Evolutionary conservation across 2,797 vertebrate genomes (phyloP).

Genomic region (Miichthys miiuy): DNA sequence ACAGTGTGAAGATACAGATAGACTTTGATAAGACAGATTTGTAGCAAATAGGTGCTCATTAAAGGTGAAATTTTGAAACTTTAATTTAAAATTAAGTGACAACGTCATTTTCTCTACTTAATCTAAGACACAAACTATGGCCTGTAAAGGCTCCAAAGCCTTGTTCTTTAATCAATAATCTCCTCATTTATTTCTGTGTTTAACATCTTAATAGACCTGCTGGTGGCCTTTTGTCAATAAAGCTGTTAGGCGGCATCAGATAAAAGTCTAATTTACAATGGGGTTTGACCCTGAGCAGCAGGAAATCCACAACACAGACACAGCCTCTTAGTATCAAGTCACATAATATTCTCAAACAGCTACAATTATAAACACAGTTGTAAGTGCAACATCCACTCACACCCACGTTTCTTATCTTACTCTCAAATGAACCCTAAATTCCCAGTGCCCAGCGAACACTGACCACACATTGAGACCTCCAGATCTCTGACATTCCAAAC

Average conservation of each 20-base stretch:
- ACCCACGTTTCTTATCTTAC: constrained; percentile 36
- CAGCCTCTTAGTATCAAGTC: background rate
- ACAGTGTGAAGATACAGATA: background rate
- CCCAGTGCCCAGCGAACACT: constrained; percentile 21
- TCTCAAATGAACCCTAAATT: constrained; percentile 46
- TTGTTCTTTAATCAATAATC: background rate
- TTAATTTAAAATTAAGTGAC: background rate
- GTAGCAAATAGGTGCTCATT: too few species aligned
- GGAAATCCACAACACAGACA: constrained; percentile 9
- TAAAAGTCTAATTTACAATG: constrained; percentile 44
- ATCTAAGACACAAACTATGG: background rate
- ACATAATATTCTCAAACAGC: background rate
- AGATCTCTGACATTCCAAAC: constrained; percentile 63
- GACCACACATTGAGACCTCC: constrained; percentile 64
- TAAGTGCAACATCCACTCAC: background rate
- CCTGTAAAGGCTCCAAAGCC: background rate
- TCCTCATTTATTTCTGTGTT: constrained; percentile 21
- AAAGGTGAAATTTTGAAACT: background rate
- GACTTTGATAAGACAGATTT: too few species aligned
- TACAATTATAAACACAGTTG: background rate
- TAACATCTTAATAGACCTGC: constrained; percentile 34
- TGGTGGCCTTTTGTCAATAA: constrained; percentile 26
- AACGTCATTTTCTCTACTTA: background rate
- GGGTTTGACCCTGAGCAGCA: constrained; percentile 38
- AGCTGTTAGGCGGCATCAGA: constrained; percentile 37